Conservation (phyloP, 2,797 vertebrate species). For the Premnoplex brunnescens region DNA sequence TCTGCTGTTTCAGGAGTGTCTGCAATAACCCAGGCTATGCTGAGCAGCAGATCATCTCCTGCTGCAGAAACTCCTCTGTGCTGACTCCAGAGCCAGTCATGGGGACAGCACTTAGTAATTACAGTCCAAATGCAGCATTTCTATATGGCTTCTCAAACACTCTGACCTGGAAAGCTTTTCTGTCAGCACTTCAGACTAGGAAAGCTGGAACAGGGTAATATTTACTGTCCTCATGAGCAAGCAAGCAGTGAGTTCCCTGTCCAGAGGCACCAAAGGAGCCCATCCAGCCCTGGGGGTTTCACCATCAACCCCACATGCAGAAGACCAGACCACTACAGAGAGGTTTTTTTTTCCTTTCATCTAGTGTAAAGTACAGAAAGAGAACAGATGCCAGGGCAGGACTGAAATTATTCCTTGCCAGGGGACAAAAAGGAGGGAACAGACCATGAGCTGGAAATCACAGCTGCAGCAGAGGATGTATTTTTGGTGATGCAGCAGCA, state of each 20-base stretch:
- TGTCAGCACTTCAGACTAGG: neutral
- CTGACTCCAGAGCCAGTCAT: neutral
- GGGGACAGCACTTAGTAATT: accelerated
- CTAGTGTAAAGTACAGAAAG: neutral
- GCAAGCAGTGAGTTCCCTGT: neutral
- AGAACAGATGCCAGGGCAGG: neutral
- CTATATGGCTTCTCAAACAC: neutral
- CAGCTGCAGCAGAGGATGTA: neutral
- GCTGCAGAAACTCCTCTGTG: neutral
- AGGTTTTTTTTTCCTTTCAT: neutral
- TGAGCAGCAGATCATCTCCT: neutral
- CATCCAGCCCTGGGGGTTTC: neutral
- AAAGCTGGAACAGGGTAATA: neutral
- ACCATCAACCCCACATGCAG: neutral
- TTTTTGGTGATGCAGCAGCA: neutral
- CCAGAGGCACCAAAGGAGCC: neutral
- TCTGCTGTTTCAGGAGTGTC: neutral
- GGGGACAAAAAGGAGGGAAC: neutral
- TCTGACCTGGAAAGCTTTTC: neutral
- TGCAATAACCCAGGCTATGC: accelerated
- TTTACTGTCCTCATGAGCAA: accelerated
- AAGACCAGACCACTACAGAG: neutral
- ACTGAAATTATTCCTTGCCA: neutral
- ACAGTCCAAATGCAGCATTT: neutral
- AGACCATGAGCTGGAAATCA: neutral